Base-by-base conservation (phyloP, 2,113 vertebrate species). In the Erpornis zantholeuca region DNA sequence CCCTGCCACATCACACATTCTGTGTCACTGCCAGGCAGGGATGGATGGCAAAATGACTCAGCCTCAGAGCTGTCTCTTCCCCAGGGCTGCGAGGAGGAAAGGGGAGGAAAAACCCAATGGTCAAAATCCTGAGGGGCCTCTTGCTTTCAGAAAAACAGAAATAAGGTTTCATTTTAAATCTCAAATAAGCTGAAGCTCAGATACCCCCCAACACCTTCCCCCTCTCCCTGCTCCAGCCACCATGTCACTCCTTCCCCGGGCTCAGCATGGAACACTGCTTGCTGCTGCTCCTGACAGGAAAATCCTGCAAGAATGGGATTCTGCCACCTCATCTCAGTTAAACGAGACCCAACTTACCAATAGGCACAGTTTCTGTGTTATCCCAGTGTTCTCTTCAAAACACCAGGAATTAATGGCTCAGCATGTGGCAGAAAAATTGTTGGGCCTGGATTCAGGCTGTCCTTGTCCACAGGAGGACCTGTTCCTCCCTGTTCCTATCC, bases 401-500 rank as follows among this genome's bases (percentile, higher is more conserved):
- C 28, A 49, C 7, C 24, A 57, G 36, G 29, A n/a, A 49, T 25
- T 20, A 20, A 69, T 3, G 20, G 20, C 19, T 50, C 24, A 82
- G 11, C 23, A 50, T 0, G 2, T 0, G 8, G 10, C 12, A 12
- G 25, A 11, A 49, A 36, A 35, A 22, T 7, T 4, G 15, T 24
- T 28, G 38, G 63, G 38, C 38, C 40, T 35, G 65, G 54, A 2
- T 49, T 40, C 12, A 23, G 70, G 56, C 29, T 2, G 6, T 16
- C 25, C 33, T 35, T 12, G 15, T 5, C 17, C 27, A 11, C 3
- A 28, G 66, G 47, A 28, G 15, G 38, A 38, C 1, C 27, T 53
- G 42, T 1, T 60, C 68, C 57, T 38, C n/a, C 25, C 49, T 27
- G 44, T 2, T 23, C 45, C 57, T 27, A 2, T 38, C 38, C 60